phyloP scores from a whole-genome alignment of 2,888 invertebrate genomes.

The Agrochola lota region DNA sequence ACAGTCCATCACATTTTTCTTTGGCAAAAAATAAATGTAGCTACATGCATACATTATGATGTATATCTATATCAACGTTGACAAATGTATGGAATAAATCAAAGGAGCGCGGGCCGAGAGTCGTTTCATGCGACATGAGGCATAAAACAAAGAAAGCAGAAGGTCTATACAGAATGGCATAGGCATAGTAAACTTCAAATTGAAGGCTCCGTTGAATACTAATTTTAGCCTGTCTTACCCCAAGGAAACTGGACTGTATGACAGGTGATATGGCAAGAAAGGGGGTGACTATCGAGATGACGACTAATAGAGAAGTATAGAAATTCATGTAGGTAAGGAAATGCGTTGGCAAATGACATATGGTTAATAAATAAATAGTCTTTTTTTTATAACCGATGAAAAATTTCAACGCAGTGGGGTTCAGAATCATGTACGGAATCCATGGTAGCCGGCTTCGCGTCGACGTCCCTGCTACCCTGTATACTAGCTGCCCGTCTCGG shows the following conservation, averaged over 20 bases:
- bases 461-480: no score
- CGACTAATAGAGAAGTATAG: background rate
- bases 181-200: no score
- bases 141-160: conserved; percentile 15
- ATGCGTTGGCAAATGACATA: background rate
- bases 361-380: no score
- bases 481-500: no score
- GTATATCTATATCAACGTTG: conserved; percentile 77
- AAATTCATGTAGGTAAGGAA: background rate
- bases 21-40: conserved; percentile 74
- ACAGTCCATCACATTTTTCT: conserved; percentile 76
- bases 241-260: background rate
- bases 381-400: no score
- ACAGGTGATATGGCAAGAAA: background rate
- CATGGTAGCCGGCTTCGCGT: no score
- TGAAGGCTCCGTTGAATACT: no score
- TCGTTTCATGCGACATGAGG: conserved; percentile 73
- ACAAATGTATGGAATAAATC: conserved; percentile 86
- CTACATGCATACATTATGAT: conserved; percentile 80
- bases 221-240: no score
- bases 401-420: no score
- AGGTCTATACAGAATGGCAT: conserved; percentile 17
- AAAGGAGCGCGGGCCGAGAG: conserved; percentile 76
- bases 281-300: background rate
- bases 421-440: no score